Conservation (phyloP, 2,113 vertebrate species). For the Varanus salvator region DNA sequence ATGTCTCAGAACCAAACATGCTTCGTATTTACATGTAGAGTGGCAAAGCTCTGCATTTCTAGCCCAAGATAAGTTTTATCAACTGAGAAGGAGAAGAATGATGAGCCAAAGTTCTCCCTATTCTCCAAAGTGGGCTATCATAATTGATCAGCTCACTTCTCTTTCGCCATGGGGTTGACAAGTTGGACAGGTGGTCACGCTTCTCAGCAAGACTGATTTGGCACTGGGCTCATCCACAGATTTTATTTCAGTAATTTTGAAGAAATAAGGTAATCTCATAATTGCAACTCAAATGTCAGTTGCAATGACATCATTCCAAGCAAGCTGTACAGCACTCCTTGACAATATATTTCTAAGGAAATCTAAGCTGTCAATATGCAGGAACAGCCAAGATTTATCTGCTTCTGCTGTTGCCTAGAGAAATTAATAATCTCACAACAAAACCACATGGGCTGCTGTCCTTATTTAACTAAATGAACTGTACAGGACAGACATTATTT, state of each 20-base stretch:
- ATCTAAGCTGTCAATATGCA: background rate
- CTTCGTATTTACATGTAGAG: background rate
- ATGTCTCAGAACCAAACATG: background rate
- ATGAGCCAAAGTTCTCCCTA: background rate
- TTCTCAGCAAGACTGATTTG: background rate
- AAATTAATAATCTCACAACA: background rate
- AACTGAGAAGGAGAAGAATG: background rate
- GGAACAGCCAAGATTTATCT: background rate
- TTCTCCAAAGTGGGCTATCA: background rate
- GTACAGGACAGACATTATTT: background rate
- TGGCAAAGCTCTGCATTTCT: background rate
- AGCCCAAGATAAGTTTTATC: background rate
- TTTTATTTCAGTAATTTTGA: background rate
- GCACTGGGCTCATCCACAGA: background rate
- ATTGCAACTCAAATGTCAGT: background rate
- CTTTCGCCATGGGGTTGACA: background rate
- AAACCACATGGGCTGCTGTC: background rate
- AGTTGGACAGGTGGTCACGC: background rate
- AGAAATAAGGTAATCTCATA: background rate
- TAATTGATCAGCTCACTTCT: background rate
- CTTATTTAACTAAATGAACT: constrained; percentile 4
- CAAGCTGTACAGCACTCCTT: background rate
- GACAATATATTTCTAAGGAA: constrained; percentile 6
- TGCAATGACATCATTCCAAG: background rate
- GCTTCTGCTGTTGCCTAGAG: background rate